A percentile compares a stretch with the other conserved stretches of the same genome.
These are phyloP conservation scores for Ceratosolen solmsi DNA, from an alignment of 1,140 invertebrate genomes.

Conservation along the genomic window DNA sequence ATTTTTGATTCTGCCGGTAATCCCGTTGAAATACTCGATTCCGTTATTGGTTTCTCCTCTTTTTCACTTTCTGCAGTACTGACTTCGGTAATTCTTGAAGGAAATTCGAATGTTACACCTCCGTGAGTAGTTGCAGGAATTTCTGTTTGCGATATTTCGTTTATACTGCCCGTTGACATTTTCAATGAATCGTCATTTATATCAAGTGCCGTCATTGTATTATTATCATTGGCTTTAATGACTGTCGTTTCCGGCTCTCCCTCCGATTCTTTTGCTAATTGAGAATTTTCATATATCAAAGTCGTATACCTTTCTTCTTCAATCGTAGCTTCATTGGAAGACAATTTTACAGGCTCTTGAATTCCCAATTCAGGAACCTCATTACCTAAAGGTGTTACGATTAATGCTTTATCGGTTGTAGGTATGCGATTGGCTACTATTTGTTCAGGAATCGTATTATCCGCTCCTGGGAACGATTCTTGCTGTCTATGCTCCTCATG, in stretches of 20 bases:
- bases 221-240: background rate
- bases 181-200: background rate
- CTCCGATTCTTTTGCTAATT: background rate
- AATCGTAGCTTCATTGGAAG: conserved; percentile 21
- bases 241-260: background rate
- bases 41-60: background rate
- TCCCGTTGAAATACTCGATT: conserved; percentile 10
- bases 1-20: conserved; percentile 48
- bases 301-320: conserved; percentile 35
- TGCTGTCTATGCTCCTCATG: conserved; percentile 47
- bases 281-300: background rate
- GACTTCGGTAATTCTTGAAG: background rate
- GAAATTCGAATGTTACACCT: conserved; percentile 19
- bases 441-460: conserved; percentile 65
- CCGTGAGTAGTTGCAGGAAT: conserved; percentile 31
- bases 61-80: background rate
- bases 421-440: background rate
- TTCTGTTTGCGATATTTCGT: conserved; percentile 24
- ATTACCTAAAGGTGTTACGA: conserved; percentile 35
- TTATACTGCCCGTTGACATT: background rate
- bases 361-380: conserved; percentile 36
- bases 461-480: conserved; percentile 59
- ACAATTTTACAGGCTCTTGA: conserved; percentile 45
- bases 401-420: conserved; percentile 4
- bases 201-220: background rate